These are phyloP conservation scores for Calosoma granatense DNA, from an alignment of 1,140 invertebrate species.

Conservation along the genomic window DNA sequence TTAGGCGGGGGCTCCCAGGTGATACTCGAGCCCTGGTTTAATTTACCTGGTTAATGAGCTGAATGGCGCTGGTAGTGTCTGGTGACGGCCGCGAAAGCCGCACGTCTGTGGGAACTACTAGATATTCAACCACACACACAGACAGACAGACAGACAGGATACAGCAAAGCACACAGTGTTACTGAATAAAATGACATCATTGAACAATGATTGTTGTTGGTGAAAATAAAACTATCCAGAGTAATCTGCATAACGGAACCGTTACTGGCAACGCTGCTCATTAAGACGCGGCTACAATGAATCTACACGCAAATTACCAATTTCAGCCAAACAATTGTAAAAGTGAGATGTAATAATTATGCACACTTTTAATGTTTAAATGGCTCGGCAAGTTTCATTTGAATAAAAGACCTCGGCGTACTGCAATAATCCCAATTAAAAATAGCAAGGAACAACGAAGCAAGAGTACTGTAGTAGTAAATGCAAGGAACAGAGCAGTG, in stretches of 20 bases:
- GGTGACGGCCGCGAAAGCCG: background rate
- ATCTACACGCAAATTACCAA: constrained; percentile 32
- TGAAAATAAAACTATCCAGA: constrained; percentile 3
- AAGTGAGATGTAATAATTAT: constrained; percentile 31
- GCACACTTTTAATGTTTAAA: constrained; percentile 31
- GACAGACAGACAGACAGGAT: background rate
- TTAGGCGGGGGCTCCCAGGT: constrained; percentile 26
- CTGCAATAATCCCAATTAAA: constrained; percentile 36
- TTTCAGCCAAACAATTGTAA: constrained; percentile 24
- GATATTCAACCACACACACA: background rate
- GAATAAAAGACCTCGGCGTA: constrained; percentile 27
- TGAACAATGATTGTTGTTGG: background rate
- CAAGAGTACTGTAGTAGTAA: too few relatives aligned
- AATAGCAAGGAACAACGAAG: constrained; percentile 29
- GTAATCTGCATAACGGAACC: constrained; percentile 3
- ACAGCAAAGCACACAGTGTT: background rate
- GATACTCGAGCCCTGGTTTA: constrained; percentile 26
- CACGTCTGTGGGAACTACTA: background rate
- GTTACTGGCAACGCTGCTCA: background rate
- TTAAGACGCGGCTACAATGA: constrained; percentile 27
- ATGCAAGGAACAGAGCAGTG: background rate
- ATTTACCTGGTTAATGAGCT: constrained; percentile 35
- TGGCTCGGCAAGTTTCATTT: constrained; percentile 27
- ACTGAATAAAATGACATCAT: background rate
- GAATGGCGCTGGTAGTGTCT: constrained; percentile 25